These are phyloP conservation scores for Tillus elongatus DNA, from an alignment of 2,888 invertebrate genomes.

Conservation along the genomic window DNA sequence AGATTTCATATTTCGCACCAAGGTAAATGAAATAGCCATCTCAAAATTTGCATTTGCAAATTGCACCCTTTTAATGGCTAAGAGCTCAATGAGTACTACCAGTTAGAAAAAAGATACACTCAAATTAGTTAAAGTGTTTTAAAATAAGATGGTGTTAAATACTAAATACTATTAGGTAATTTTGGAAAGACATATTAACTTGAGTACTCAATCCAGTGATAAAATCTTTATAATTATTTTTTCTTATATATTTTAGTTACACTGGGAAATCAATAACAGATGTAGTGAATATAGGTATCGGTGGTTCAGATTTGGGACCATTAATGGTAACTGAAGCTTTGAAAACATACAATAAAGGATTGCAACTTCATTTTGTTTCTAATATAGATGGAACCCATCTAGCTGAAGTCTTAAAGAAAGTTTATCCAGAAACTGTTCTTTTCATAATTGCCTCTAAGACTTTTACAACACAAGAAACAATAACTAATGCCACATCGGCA, in stretches of 20 bases:
- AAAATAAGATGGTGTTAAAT: too few species aligned
- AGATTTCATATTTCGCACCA: too few species aligned
- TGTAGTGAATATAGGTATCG: slow-evolving; percentile 98
- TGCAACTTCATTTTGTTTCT: slow-evolving; percentile 90
- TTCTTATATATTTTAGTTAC: slow-evolving; percentile 56
- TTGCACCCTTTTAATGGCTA: too few species aligned
- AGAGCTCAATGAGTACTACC: too few species aligned
- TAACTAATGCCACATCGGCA: slow-evolving; percentile 98
- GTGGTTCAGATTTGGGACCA: slow-evolving; percentile 97
- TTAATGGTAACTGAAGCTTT: slow-evolving; percentile 98
- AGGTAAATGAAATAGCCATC: too few species aligned
- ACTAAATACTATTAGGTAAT: too few species aligned
- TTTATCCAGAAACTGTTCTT: slow-evolving; percentile 86
- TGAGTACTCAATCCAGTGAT: too few species aligned
- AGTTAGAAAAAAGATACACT: too few species aligned
- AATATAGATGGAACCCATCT: slow-evolving; percentile 99
- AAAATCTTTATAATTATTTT: too few species aligned
- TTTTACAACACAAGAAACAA: slow-evolving; percentile 98
- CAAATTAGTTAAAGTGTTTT: too few species aligned
- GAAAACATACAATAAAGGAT: slow-evolving; percentile 79
- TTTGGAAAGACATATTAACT: too few species aligned
- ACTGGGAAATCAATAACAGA: slow-evolving; percentile 93
- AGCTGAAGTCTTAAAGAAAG: slow-evolving; percentile 81
- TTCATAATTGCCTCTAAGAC: slow-evolving; percentile 99
- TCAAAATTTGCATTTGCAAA: too few species aligned